These are phyloP conservation scores for Vidua macroura DNA, from an alignment of 2,113 vertebrate species.

Conservation along the genomic window DNA sequence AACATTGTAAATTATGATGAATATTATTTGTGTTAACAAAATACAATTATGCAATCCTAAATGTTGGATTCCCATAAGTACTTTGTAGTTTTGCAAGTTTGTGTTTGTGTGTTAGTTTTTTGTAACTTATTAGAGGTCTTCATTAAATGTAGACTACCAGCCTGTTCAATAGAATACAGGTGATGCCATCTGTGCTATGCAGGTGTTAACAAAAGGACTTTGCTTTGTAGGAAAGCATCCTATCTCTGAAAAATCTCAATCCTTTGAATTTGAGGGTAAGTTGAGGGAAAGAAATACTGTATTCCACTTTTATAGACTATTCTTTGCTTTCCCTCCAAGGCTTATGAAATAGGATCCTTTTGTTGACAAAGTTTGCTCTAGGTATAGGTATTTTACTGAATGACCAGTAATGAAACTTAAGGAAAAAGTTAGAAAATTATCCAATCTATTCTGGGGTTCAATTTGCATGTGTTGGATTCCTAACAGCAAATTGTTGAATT, in stretches of 20 bases:
- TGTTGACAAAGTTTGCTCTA: background rate
- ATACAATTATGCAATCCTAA: background rate
- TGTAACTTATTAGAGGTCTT: background rate
- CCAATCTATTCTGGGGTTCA: background rate
- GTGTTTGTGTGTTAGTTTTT: background rate
- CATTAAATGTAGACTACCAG: background rate
- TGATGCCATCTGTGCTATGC: background rate
- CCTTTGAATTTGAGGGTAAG: fast-evolving
- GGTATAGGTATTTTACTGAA: background rate
- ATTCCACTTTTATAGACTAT: background rate
- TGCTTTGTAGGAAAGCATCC: background rate
- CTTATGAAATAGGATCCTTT: background rate
- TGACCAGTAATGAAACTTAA: background rate
- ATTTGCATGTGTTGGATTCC: background rate
- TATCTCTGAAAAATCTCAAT: background rate
- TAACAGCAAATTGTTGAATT: background rate
- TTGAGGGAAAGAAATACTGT: background rate
- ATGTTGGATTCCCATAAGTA: background rate
- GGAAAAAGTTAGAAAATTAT: background rate
- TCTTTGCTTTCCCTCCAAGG: background rate
- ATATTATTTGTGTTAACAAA: background rate
- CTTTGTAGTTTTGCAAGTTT: background rate
- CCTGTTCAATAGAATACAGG: background rate
- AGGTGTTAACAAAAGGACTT: background rate
- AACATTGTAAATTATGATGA: background rate